Evolutionary conservation across 2,888 invertebrate species (phyloP), one percentile per base, ranked within the genome.

Genomic region (Petrophora chlorosata): DNA sequence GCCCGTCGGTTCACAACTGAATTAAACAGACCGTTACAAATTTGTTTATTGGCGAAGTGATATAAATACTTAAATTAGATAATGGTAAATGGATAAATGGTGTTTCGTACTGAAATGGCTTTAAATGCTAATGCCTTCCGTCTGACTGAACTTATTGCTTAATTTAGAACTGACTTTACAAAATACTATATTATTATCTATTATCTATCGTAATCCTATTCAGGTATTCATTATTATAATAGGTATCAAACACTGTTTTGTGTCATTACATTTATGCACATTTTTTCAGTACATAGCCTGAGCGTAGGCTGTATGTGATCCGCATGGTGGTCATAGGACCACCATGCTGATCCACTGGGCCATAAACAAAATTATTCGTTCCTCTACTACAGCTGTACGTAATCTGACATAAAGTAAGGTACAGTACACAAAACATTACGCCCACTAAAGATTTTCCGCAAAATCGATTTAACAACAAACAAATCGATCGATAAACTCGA

Each of bases 11-110:
- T 66, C 61, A 79, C 73, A 85, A 83, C 75, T 68, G 70, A 75
- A 80, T 73, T 77, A 73, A 76, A 80, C 79, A 71, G 79, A 81
- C 83, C 82, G 84, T 85, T 82, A 79, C 76, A 75, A 82, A 84
- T 77, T 68, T 62, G 59, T 65, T 74, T 74, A 77, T 79, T 77
- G 70, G 67, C 63, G 73, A 50, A 71, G 69, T 75, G 79, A 52
- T 73, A 77, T 77, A 76, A 78, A 78, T 78, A 77, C 69, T 73
- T 73, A 68, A 70, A 76, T 76, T 75, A 68, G 63, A 64, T 67
- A 73, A 67, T 69, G 70, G 55, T 65, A 65, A 76, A 75, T 73
- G 68, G 67, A 42, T n/a, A n/a, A n/a, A n/a, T 25, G 10, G 23
- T 7, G 56, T 57, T 68, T 70, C 67, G 61, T 56, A 57, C 54